These are phyloP conservation scores for Mormoops blainvillei DNA, from an alignment of 2,113 vertebrate species.

Conservation along the genomic window DNA sequence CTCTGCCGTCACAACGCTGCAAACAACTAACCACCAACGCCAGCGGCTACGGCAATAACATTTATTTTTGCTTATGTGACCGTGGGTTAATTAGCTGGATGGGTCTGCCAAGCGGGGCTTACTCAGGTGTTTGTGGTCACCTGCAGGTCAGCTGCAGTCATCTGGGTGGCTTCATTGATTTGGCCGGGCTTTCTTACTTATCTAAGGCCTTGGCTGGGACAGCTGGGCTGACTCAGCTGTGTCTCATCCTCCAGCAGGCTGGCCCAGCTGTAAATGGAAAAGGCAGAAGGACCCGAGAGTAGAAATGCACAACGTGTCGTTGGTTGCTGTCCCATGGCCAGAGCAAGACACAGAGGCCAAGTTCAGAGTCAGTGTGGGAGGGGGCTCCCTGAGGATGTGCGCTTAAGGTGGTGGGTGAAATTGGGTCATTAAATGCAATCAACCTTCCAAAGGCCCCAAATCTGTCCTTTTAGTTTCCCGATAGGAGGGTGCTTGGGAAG, in stretches of 20 bases:
- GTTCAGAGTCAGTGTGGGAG: not conserved
- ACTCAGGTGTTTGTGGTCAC: not conserved
- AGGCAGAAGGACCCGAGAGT: not conserved
- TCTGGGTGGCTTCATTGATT: not conserved
- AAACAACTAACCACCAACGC: not conserved
- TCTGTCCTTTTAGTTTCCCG: not conserved
- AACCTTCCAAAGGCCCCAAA: not conserved
- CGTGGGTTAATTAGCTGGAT: not conserved
- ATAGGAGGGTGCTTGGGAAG: not conserved
- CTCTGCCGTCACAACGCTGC: not conserved
- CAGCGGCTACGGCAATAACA: not conserved
- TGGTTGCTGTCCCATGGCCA: not conserved
- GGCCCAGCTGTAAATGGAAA: too few relatives aligned
- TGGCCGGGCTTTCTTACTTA: not conserved
- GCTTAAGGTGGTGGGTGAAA: too few relatives aligned
- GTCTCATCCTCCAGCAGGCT: not conserved
- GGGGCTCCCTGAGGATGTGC: accelerated
- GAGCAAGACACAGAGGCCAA: not conserved
- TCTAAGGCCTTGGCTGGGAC: not conserved
- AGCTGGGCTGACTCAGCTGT: not conserved
- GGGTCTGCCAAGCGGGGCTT: accelerated
- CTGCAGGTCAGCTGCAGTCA: not conserved
- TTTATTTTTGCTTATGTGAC: not conserved
- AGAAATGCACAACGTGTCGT: not conserved
- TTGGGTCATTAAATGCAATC: not conserved